Evolutionary conservation across 2,797 vertebrate genomes (phyloP), one percentile per base, ranked within the genome.

Genomic region (Halcyon leucocephala): DNA sequence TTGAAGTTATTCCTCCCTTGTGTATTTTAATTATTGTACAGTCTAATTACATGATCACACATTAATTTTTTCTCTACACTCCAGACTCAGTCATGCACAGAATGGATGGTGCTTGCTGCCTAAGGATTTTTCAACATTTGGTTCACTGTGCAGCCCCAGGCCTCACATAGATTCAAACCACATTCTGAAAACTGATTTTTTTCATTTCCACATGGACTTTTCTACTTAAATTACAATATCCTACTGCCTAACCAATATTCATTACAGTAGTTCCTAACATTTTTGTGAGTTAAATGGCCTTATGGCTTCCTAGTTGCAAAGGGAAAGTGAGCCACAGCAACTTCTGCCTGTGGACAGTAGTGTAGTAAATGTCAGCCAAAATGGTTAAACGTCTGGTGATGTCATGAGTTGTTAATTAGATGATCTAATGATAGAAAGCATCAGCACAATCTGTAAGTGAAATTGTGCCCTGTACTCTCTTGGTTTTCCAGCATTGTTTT

Each of bases 1-100:
- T 89, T 92, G 81, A 96, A 90, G 29, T 72, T 81, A 64, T 61
- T 31, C 37, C 70, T 89, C 94, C 89, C 89, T 64, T 71, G 94
- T 72, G 81, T 71, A 67, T 82, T 80, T 78, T 89, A 92, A 96
- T 93, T 94, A 92, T 92, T 71, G 69, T 81, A 16, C 69, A 93
- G 44, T 78, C 52, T 92, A 96, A 96, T 96, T 94, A 93, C 57
- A 81, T 1, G 1, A 92, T 81, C 78, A 67, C 26, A 65, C 67
- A 91, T 52, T 96, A 58, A n/a, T 92, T 93, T 91, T 88, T 78
- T n/a, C 41, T 78, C 44, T 42, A 57, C 71, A 81, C 46, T 90
- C 35, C 62, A 84, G 58, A 35, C 25, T 81, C 69, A 76, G 61
- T 66, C 90, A 89, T 81, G 82, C 76, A 95, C 60, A 84, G 89